Evolutionary conservation across 2,888 invertebrate genomes (phyloP), one percentile per base, ranked within the genome.

Genomic region (Athripsodes cinereus): DNA sequence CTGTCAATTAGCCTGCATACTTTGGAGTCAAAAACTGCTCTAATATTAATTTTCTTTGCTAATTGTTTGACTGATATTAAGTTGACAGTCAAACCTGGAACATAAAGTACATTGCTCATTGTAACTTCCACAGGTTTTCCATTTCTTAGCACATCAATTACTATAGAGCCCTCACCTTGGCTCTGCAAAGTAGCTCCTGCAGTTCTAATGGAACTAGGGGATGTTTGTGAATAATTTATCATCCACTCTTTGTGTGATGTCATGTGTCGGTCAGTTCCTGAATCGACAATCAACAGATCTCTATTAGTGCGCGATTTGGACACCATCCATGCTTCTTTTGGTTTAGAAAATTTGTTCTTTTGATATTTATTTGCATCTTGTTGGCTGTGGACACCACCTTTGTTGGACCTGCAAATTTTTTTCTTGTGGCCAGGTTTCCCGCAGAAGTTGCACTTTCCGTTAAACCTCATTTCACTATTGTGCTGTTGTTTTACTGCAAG

Each of bases 401-500:
- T 46, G 10, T 46, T 46, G 18, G 6, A 11, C 46, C 46, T 11
- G n/a, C 46, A 46, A 11, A 16, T 11, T 16, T 46, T 46, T 46
- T 46, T 16, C n/a, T 46, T 46, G 16, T 46, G 46, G 16, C 46
- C 46, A 11, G n/a, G 6, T 46, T 46, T 46, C 6, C 46, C 46
- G n/a, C 46, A 46, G n/a, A 13, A 46, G 46, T 46, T 46, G 18
- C 46, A 46, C 18, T 46, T 46, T 46, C 46, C 46, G 6, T 46
- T 46, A 16, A 46, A 46, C n/a, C 10, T 8, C 18, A 18, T 6
- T 16, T 46, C 46, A 46, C 46, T 46, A n/a, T n/a, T n/a, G n/a
- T n/a, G n/a, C n/a, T 46, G 10, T 16, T 11, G 46, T 46, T 46
- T 46, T 11, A 16, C 46, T 6, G 46, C n/a, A 8, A 46, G n/a